A percentile compares a stretch with the other conserved stretches of the same genome.
These are phyloP conservation scores for Mythimna loreyi DNA, from an alignment of 2,888 invertebrate genomes.

Conservation along the genomic window DNA sequence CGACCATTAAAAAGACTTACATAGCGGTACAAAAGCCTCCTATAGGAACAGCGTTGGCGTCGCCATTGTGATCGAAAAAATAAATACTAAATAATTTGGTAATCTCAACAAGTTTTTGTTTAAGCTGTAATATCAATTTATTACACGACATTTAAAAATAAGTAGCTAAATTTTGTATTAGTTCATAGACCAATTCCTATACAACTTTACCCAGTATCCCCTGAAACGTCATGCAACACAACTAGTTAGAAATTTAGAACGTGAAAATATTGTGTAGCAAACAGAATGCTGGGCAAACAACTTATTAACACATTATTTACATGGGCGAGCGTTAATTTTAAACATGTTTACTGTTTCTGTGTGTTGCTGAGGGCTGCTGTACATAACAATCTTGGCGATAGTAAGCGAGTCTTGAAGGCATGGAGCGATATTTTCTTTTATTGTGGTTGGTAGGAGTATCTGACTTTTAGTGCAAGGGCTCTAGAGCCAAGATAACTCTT, in stretches of 20 bases:
- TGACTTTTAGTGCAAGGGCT: too few species aligned
- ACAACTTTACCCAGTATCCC: slow-evolving; percentile 21
- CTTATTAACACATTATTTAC: slow-evolving; percentile 75
- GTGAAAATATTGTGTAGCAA: slow-evolving; percentile 65
- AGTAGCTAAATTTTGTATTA: background rate
- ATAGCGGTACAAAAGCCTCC: too few species aligned
- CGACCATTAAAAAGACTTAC: too few species aligned
- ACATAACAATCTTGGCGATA: slow-evolving; percentile 6
- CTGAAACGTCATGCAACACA: slow-evolving; percentile 40
- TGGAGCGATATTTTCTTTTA: too few species aligned
- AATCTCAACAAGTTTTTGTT: too few species aligned
- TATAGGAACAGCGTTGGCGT: too few species aligned
- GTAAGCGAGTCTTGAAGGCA: background rate
- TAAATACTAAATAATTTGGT: too few species aligned
- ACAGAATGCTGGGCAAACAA: slow-evolving; percentile 67
- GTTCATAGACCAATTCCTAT: background rate
- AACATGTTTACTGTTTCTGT: slow-evolving; percentile 68
- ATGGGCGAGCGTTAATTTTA: slow-evolving; percentile 72
- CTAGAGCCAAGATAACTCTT: too few species aligned
- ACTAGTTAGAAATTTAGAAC: slow-evolving; percentile 67
- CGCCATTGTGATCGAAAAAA: too few species aligned
- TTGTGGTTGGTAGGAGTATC: too few species aligned
- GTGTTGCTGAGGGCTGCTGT: background rate
- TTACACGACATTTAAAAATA: too few species aligned
- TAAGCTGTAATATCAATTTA: too few species aligned